These are phyloP conservation scores for Arenaria interpres DNA, from an alignment of 2,113 vertebrate species.

Conservation along the genomic window DNA sequence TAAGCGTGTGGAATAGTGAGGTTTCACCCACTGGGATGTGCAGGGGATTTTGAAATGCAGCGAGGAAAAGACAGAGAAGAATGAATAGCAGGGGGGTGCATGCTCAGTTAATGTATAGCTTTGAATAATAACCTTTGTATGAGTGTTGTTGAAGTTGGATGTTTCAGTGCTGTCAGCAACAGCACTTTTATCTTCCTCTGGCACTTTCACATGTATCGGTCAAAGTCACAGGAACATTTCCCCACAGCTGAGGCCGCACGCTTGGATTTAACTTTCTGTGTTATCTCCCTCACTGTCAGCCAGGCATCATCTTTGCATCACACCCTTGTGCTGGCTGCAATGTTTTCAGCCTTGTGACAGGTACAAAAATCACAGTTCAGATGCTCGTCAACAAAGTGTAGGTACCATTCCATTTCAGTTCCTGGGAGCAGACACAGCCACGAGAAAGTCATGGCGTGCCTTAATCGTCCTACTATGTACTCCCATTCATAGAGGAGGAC, in stretches of 20 bases:
- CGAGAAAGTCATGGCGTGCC: accelerated
- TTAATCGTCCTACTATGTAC: accelerated
- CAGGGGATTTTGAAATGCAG: neutral
- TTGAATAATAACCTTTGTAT: neutral
- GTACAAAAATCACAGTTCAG: neutral
- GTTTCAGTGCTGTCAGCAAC: neutral
- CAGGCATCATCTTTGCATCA: neutral
- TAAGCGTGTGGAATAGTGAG: neutral
- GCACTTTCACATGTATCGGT: neutral
- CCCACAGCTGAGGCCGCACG: neutral
- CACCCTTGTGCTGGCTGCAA: neutral
- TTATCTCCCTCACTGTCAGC: neutral
- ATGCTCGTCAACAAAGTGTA: accelerated
- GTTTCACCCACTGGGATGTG: neutral
- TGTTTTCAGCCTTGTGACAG: neutral
- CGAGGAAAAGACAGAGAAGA: neutral
- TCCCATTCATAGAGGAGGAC: neutral
- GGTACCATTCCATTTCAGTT: neutral
- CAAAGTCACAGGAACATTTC: neutral
- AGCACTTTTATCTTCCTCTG: neutral
- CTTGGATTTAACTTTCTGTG: neutral
- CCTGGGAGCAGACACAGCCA: neutral
- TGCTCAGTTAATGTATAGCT: neutral
- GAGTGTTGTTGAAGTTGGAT: neutral
- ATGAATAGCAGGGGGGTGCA: neutral